Base-by-base conservation (phyloP, 37 sponge, comb jelly and placozoan species). In the Beroe forskalii region DNA sequence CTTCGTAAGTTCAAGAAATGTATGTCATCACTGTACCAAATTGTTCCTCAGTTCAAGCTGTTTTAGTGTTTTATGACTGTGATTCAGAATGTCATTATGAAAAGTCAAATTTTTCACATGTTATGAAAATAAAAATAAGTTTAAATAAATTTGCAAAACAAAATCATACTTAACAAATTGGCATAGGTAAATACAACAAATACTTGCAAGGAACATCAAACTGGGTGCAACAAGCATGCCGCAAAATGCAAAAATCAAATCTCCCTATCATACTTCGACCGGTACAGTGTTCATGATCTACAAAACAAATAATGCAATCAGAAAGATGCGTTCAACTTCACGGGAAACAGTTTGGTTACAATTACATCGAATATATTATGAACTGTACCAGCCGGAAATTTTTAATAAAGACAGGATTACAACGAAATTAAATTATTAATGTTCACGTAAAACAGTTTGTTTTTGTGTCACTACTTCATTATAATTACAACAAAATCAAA, bases 111-210 rank as follows among this genome's bases (percentile, higher is more conserved):
- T n/a, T n/a, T n/a, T n/a, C n/a, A 48, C 55, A 12, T 48, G 55
- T 48, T 48, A 48, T 48, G 55, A 44, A 80, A 80, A 80, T 80
- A 44, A 80, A 80, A 80, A 80, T 44, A 44, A 41, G 86, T 80
- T 80, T 80, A 80, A 44, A 44, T 80, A 80, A 80, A 80, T 80
- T 80, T 80, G 86, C 86, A 80, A 80, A 80, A 41, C 44, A 80
- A 80, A 80, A 80, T 80, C 86, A 72, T 38, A 72, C 76, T 80
- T 80, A 80, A 80, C 86, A 80, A 80, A 80, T 80, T 80, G 86
- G 55, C 55, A 44, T 80, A 44, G 86, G 86, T 80, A 44, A 80
- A 80, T 44, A 80, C 55, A 80, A 80, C 86, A 80, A 80, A 80
- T 80, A 80, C 72, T 69, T 32, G 72, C 86, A 80, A 37, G n/a